Conservation (phyloP, 2,797 vertebrate species). For the Neomorphus geoffroyi region DNA sequence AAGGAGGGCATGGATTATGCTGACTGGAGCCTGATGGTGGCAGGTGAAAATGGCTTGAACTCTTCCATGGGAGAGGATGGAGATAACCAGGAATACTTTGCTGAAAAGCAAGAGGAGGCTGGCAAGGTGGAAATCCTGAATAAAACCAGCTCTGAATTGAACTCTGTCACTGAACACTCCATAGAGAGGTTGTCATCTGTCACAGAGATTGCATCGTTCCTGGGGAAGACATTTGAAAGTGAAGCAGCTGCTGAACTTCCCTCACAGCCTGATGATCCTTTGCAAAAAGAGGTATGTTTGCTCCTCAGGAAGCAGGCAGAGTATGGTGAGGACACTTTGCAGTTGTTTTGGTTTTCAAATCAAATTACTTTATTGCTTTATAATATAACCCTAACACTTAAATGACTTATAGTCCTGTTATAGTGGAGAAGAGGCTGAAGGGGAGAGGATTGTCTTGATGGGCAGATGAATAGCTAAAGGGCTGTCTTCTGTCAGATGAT, state of each 20-base stretch:
- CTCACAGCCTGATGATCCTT: neutral
- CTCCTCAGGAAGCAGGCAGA: neutral
- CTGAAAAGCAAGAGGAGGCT: neutral
- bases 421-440: neutral
- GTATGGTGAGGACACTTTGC: neutral
- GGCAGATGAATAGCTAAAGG: neutral
- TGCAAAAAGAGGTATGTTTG: slow-evolving; percentile 63
- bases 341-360: neutral
- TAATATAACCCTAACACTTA: neutral
- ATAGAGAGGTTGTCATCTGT: neutral
- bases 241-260: slow-evolving; percentile 2
- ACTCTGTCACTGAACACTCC: neutral
- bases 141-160: slow-evolving; percentile 17
- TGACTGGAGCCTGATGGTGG: slow-evolving; percentile 68
- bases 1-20: slow-evolving; percentile 53
- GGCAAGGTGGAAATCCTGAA: neutral
- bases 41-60: slow-evolving; percentile 73
- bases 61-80: slow-evolving; percentile 62
- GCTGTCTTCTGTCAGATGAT: neutral
- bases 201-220: neutral
- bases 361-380: neutral
- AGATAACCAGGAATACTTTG: slow-evolving; percentile 4
- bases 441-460: neutral
- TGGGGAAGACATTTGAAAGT: neutral
- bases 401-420: neutral